Base-by-base conservation (phyloP, 23 tunicate genomes). In the Styela plicata region DNA sequence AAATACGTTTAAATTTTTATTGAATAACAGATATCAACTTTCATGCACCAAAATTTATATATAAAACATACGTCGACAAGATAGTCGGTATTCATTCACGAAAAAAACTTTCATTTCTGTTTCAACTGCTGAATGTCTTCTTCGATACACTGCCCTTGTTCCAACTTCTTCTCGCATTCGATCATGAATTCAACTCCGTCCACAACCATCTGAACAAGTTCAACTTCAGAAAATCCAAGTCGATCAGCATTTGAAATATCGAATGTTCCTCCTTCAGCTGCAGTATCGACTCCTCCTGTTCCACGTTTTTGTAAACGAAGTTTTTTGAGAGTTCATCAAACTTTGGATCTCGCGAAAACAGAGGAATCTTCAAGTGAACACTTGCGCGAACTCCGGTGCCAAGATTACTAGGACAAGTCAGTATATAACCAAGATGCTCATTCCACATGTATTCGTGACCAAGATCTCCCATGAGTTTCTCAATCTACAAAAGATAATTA, bases 341-440 rank as follows among this genome's bases (percentile, higher is more conserved):
- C 36, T 90, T 84, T 2, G 89, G 61, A n/a, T 90, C 85, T 75
- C 53, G 64, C 22, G 81, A 53, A 7, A 94, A 94, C 27, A 96
- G 74, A 20, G 96, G 96, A 64, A 96, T 70, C 52, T 87, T 83
- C 5, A 96, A 57, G 80, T 96, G 99, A 68, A 96, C 99, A 10
- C 99, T 96, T 33, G 99, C 99, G 19, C 99, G 74, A 19, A 95
- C 99, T 10, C 99, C 99, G 2, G 99, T 95, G 24, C 99, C 99
- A 52, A 96, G 63, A 80, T 96, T 96, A 83, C 96, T 90, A 57
- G 99, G 99, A 84, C 99, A 96, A 52, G 99, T 96, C 24, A 96
- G 90, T 31, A 96, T 68, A 87, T 79, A 96, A 2, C 99, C 99
- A 22, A 96, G 80, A 65, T 96, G 99, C 21, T 80, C 84, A 85